Conservation (phyloP, 2,113 vertebrate species). For the Lepus timidus region DNA sequence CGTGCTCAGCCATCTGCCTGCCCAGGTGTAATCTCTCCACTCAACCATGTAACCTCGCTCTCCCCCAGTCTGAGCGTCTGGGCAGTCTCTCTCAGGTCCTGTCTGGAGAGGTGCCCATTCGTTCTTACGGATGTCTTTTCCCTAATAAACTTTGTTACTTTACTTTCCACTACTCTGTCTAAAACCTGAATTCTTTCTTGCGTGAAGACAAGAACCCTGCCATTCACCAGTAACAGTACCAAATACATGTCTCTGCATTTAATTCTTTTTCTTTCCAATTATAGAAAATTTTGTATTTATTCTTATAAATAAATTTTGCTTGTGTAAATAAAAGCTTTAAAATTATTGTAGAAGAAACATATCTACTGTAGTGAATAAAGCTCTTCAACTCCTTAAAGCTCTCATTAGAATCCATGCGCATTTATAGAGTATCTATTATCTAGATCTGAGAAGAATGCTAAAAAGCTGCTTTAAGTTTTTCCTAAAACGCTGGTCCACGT, state of each 20-base stretch:
- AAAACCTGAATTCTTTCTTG: too few relatives aligned
- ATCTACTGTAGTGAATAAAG: neutral
- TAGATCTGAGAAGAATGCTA: neutral
- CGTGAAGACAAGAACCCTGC: too few relatives aligned
- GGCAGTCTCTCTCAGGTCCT: too few relatives aligned
- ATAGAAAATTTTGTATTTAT: conserved; percentile 21
- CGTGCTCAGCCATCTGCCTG: too few relatives aligned
- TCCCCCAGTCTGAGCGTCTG: too few relatives aligned
- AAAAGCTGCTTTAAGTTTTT: neutral
- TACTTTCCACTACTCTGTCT: too few relatives aligned
- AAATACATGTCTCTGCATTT: neutral
- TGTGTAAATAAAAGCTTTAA: neutral
- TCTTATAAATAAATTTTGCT: neutral
- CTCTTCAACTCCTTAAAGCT: neutral
- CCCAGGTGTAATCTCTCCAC: too few relatives aligned
- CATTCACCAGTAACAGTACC: neutral
- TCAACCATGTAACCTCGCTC: too few relatives aligned
- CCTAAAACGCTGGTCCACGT: neutral
- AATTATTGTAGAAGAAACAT: neutral
- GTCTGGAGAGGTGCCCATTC: too few relatives aligned
- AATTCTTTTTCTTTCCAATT: neutral
- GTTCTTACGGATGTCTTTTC: too few relatives aligned
- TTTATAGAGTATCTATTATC: neutral
- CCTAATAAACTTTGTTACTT: too few relatives aligned
- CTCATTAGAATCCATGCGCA: neutral